Evolutionary conservation across 2,113 vertebrate genomes (phyloP), one percentile per base, ranked within the genome.

Genomic region (Microcebus tavaratra): DNA sequence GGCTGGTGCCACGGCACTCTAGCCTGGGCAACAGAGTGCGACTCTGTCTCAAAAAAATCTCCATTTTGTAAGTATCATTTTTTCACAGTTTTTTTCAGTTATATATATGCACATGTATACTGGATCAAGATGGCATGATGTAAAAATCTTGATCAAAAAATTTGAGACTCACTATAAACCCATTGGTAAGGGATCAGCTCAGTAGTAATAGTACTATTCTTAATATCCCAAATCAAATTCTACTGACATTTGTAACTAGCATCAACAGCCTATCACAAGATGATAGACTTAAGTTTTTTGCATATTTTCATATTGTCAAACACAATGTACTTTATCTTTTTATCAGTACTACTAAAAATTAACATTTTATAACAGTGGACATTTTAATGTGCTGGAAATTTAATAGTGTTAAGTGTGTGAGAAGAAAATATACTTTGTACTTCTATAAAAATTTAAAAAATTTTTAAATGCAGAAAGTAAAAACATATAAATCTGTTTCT

Each of bases 141-240:
- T 89, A 39, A 86, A 72, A 45, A 57, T 82, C 15, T 65, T 53
- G 13, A 82, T 87, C 48, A 90, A 73, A 93, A 45, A 34, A 18
- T 78, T 91, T 88, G 57, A 94, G 57, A 53, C 13, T 13, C 86
- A 75, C 67, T 65, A 1, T 92, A 78, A 70, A 84, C 12, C 61
- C 8, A 18, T 50, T 67, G 57, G 75, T 61, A 61, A 61, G 20
- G 48, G 27, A 57, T 65, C 55, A 90, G 39, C n/a, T 80, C 12
- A 90, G 3, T 80, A 75, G 57, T 86, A 90, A 61, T 23, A n/a
- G 0, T 87, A 84, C 29, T 91, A 27, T 73, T 90, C 13, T 73
- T 84, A 48, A 73, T 65, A 57, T 95, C 75, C 39, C 70, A 90
- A 87, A 72, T 93, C 9, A 72, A 31, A 91, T 48, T 93, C 39